Conservation (phyloP, 2,113 vertebrate species). For the Corvus moneduloides region DNA sequence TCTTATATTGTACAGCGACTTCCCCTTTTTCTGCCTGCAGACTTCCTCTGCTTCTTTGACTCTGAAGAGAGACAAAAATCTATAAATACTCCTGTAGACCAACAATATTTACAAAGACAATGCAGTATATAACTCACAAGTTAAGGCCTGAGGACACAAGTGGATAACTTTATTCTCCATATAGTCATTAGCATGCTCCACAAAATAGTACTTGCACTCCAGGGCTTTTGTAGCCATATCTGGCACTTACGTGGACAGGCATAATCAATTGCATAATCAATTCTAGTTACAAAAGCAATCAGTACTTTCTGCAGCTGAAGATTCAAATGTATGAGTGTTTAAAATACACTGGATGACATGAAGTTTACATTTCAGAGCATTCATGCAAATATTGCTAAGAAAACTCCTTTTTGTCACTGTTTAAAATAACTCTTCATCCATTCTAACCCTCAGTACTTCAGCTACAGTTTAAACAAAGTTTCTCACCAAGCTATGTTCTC, state of each 20-base stretch:
- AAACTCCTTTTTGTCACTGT: neutral
- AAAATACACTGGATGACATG: neutral
- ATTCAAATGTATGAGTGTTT: neutral
- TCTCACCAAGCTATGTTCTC: neutral
- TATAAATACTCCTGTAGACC: neutral
- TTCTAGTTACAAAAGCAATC: neutral
- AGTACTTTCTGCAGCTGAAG: neutral
- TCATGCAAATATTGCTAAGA: neutral
- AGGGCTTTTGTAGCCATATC: neutral
- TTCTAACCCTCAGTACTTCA: neutral
- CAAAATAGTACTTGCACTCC: neutral
- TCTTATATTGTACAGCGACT: constrained; percentile 91
- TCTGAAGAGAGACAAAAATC: constrained; percentile 65
- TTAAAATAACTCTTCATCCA: neutral
- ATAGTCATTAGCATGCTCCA: neutral
- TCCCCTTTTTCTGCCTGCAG: constrained; percentile 91
- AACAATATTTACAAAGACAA: neutral
- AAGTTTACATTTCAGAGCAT: neutral
- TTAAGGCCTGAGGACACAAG: neutral
- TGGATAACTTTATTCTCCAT: neutral
- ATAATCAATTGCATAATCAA: neutral
- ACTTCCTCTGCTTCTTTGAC: constrained; percentile 91
- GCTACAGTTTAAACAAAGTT: neutral
- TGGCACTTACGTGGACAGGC: neutral
- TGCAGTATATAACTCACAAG: neutral